phyloP scores from a whole-genome alignment of 2,797 vertebrate species.

The Austrolebias charrua region DNA sequence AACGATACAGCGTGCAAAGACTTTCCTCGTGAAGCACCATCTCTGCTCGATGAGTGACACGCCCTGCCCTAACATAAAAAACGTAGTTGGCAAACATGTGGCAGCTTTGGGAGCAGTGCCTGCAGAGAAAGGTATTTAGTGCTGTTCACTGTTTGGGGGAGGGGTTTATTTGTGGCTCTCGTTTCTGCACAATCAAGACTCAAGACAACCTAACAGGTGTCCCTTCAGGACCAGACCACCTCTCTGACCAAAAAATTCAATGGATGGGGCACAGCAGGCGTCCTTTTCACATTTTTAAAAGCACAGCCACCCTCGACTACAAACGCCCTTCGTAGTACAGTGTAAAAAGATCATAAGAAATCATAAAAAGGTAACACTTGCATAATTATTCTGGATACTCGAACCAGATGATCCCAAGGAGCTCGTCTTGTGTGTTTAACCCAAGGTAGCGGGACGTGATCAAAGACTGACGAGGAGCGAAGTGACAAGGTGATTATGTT shows the following conservation, averaged over 20 bases:
- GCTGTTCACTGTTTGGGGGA: slow-evolving; percentile 74
- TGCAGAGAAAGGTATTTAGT: slow-evolving; percentile 66
- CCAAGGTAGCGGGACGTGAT: slow-evolving; percentile 29
- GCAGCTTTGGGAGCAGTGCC: slow-evolving; percentile 61
- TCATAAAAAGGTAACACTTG: slow-evolving; percentile 76
- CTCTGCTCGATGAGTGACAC: slow-evolving; percentile 43
- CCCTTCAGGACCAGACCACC: slow-evolving; percentile 38
- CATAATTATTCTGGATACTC: slow-evolving; percentile 75
- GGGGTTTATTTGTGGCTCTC: slow-evolving; percentile 63
- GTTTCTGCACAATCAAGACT: slow-evolving; percentile 55
- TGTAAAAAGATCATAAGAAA: slow-evolving; percentile 77
- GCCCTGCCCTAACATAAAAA: slow-evolving; percentile 29
- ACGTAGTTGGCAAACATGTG: slow-evolving; percentile 62
- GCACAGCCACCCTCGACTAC: slow-evolving; percentile 63
- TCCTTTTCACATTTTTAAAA: slow-evolving; percentile 77
- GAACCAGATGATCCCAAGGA: slow-evolving; percentile 58
- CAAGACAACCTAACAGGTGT: slow-evolving; percentile 52
- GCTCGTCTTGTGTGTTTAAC: slow-evolving; percentile 44
- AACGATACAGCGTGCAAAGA: slow-evolving; percentile 53
- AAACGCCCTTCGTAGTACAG: slow-evolving; percentile 72
- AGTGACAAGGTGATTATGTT: slow-evolving; percentile 60
- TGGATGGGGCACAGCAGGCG: slow-evolving; percentile 62
- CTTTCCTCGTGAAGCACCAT: slow-evolving; percentile 48
- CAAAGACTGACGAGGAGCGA: slow-evolving; percentile 38
- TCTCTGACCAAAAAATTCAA: slow-evolving; percentile 59